These are phyloP conservation scores for Micronycteris hirsuta DNA, from an alignment of 2,113 vertebrate genomes.

Conservation along the genomic window DNA sequence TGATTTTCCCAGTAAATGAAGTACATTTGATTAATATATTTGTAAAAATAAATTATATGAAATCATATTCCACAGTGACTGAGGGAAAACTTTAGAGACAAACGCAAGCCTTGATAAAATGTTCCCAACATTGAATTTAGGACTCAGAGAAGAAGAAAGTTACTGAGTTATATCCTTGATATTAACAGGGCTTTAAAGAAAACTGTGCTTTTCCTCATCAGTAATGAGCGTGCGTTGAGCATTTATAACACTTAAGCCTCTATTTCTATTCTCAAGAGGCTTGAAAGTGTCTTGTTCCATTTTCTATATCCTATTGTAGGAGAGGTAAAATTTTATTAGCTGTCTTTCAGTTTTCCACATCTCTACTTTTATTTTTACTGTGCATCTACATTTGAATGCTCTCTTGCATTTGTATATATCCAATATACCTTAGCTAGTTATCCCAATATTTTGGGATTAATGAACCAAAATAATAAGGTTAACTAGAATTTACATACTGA, in stretches of 20 bases:
- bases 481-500: background rate
- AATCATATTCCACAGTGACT: background rate
- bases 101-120: background rate
- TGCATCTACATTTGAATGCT: background rate
- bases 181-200: background rate
- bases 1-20: background rate
- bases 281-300: background rate
- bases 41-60: background rate
- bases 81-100: background rate
- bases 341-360: background rate
- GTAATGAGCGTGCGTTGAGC: background rate
- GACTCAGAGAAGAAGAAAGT: background rate
- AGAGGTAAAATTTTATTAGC: background rate
- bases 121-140: background rate
- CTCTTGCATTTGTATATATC: background rate
- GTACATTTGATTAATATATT: background rate
- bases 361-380: background rate
- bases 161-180: background rate
- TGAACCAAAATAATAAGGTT: background rate
- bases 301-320: background rate
- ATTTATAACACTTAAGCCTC: background rate
- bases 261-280: background rate
- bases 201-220: background rate
- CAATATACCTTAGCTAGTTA: background rate
- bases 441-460: background rate